Percentiles rank a stretch among this genome's conserved stretches.
Evolutionary conservation across 2,113 vertebrate genomes (phyloP).

Genomic region (Baryphthengus martii): DNA sequence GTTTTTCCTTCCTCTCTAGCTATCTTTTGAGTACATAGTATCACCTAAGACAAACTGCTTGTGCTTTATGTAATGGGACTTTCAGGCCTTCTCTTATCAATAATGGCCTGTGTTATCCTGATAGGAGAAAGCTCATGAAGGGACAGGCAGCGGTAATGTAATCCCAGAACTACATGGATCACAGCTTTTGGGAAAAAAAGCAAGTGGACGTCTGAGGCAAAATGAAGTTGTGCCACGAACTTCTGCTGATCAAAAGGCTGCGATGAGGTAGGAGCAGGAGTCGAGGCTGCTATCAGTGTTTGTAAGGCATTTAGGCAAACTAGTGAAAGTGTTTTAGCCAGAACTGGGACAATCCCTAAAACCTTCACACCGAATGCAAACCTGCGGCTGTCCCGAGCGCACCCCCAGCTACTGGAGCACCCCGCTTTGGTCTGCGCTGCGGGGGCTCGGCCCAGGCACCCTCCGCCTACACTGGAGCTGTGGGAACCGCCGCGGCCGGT

Average conservation of each 20-base stretch:
- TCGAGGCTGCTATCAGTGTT: not conserved
- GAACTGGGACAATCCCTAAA: not conserved
- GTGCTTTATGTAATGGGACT: not conserved
- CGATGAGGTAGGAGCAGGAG: rapidly evolving
- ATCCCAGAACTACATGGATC: not conserved
- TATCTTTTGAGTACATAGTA: not conserved
- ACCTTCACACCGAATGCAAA: rapidly evolving
- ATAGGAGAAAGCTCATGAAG: rapidly evolving
- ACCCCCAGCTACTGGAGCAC: not conserved
- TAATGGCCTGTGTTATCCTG: not conserved
- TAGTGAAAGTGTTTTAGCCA: not conserved
- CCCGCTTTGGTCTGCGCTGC: not conserved
- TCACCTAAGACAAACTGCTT: not conserved
- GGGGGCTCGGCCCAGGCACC: not conserved
- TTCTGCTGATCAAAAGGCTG: not conserved
- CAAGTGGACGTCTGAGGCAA: not conserved
- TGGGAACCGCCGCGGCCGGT: not conserved
- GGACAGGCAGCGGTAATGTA: not conserved
- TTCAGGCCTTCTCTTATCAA: not conserved
- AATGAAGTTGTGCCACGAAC: not conserved
- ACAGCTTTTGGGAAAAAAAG: not conserved
- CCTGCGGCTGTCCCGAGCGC: not conserved
- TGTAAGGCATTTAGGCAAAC: not conserved
- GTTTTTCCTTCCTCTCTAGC: not conserved
- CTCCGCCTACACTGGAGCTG: not conserved